phyloP scores from a whole-genome alignment of 2,888 invertebrate genomes.

The Latheticus oryzae region DNA sequence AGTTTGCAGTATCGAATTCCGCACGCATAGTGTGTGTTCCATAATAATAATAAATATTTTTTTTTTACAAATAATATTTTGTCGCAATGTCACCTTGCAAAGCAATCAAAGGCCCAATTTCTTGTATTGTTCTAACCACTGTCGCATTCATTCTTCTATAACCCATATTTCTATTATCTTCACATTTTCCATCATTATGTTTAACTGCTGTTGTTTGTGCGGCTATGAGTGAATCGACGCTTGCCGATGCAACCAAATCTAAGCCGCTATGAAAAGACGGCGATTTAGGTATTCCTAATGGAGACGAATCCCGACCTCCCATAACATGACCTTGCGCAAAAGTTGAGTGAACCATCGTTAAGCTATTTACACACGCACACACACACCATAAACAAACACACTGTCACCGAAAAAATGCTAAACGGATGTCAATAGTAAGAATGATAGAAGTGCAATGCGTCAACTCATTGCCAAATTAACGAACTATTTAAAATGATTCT shows the following conservation, averaged over 20 bases:
- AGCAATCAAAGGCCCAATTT: slow-evolving; percentile 37
- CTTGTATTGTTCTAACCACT: slow-evolving; percentile 18
- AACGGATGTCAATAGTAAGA: slow-evolving; percentile 6
- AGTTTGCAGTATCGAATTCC: slow-evolving; percentile 10
- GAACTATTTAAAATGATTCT: too few species aligned
- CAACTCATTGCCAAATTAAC: slow-evolving; percentile 15
- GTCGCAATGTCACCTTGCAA: slow-evolving; percentile 48
- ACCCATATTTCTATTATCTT: background rate
- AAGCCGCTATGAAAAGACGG: slow-evolving; percentile 90
- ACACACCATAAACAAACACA: background rate
- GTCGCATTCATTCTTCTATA: slow-evolving; percentile 9
- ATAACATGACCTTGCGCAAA: slow-evolving; percentile 64
- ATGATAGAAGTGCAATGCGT: slow-evolving; percentile 21
- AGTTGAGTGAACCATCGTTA: slow-evolving; percentile 64
- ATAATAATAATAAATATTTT: too few species aligned
- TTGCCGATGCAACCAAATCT: slow-evolving; percentile 79
- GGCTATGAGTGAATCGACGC: slow-evolving; percentile 62
- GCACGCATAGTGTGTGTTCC: too few species aligned
- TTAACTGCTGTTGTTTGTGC: slow-evolving; percentile 16
- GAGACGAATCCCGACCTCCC: slow-evolving; percentile 67
- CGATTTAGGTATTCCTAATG: slow-evolving; percentile 85
- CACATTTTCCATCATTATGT: background rate
- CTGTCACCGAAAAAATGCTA: background rate
- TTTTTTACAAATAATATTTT: too few species aligned
- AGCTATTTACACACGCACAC: slow-evolving; percentile 15